phyloP scores from a whole-genome alignment of 2,113 vertebrate species.

The Phalacrocorax carbo region DNA sequence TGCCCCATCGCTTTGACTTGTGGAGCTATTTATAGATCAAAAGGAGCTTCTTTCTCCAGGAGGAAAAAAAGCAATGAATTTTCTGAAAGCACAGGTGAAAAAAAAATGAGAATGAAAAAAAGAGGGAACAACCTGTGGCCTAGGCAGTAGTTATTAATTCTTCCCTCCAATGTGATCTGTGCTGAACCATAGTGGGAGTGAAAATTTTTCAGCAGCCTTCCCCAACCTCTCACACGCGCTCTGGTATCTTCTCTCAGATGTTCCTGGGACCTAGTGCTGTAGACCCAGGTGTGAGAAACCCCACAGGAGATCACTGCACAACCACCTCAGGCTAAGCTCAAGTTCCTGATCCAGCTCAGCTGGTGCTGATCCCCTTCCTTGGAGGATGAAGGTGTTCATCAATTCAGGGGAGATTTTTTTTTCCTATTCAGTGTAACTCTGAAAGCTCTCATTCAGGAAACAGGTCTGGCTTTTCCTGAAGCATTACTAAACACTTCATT shows the following conservation, averaged over 20 bases:
- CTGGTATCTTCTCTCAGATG: not conserved
- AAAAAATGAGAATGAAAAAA: not conserved
- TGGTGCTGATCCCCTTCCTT: not conserved
- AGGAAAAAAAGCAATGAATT: conserved; percentile 11
- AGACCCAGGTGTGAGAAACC: not conserved
- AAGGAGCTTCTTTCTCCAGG: conserved; percentile 38
- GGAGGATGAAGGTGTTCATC: not conserved
- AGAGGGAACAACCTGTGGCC: conserved; percentile 9
- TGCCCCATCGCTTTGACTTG: conserved; percentile 27
- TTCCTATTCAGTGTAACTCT: not conserved
- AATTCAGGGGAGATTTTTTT: not conserved
- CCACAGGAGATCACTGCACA: not conserved
- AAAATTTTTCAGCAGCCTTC: not conserved
- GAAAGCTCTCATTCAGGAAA: not conserved
- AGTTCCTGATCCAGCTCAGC: not conserved
- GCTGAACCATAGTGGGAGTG: not conserved
- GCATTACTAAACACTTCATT: not conserved
- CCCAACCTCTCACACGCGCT: rapidly evolving
- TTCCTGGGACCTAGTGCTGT: not conserved
- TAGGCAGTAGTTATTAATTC: conserved; percentile 16
- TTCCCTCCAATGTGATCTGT: not conserved
- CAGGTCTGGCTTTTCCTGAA: not conserved
- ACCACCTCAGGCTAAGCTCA: not conserved
- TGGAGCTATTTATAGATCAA: conserved; percentile 67
- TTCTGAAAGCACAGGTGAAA: conserved; percentile 22